These are phyloP conservation scores for Salpingus planirostris DNA, from an alignment of 2,888 invertebrate species.

Conservation along the genomic window DNA sequence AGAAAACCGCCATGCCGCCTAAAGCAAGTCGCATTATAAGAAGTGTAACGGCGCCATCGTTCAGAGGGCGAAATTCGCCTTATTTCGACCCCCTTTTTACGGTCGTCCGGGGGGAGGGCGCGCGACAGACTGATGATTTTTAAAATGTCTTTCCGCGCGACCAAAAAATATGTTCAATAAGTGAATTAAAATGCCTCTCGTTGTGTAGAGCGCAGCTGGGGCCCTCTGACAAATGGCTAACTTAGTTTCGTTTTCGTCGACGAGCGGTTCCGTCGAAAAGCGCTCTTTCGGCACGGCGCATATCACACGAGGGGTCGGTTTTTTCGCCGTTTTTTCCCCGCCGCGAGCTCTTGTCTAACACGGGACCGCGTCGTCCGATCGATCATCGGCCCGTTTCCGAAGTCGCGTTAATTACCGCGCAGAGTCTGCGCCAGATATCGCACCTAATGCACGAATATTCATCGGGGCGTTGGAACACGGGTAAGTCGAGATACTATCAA, in stretches of 20 bases:
- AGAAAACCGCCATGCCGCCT: constrained; percentile 15
- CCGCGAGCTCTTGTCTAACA: too few relatives aligned
- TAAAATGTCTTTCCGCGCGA: constrained; percentile 40
- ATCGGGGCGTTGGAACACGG: constrained; percentile 13
- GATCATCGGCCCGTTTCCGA: too few relatives aligned
- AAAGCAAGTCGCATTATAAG: too few relatives aligned
- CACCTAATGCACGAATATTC: constrained; percentile 15
- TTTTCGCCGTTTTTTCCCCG: too few relatives aligned
- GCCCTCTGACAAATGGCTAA: constrained; percentile 42
- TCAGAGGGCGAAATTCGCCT: too few relatives aligned
- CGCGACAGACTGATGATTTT: constrained; percentile 39
- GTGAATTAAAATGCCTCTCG: constrained; percentile 40
- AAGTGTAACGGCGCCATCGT: too few relatives aligned
- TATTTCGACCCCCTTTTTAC: too few relatives aligned
- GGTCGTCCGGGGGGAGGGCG: constrained; percentile 12
- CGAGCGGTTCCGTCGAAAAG: constrained; percentile 35
- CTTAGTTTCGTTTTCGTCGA: constrained; percentile 35
- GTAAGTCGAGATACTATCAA: constrained; percentile 22
- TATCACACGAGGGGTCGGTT: too few relatives aligned
- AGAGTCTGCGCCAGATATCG: too few relatives aligned
- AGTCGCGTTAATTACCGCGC: too few relatives aligned
- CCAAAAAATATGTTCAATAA: constrained; percentile 44
- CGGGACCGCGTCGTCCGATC: too few relatives aligned
- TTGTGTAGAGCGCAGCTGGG: constrained; percentile 31
- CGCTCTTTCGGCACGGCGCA: too few relatives aligned